Conservation (phyloP, 2,888 invertebrate species). For the Melieria omissa region DNA sequence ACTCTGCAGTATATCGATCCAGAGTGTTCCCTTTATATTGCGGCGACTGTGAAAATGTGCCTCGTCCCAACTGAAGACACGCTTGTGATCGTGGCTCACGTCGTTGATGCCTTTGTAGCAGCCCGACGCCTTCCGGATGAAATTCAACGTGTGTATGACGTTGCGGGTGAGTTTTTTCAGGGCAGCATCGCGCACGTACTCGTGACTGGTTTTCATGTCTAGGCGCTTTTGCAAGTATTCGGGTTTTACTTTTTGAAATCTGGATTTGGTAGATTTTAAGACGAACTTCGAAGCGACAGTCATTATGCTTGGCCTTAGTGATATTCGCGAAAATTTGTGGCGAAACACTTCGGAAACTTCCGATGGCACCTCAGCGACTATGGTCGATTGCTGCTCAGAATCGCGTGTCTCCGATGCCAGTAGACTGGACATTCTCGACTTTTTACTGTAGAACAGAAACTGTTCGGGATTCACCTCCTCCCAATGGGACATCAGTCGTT, state of each 20-base stretch:
- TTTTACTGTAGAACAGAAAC: no score
- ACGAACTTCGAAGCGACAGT: no score
- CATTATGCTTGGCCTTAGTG: no score
- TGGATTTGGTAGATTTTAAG: not conserved
- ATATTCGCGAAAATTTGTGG: no score
- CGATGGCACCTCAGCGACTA: no score
- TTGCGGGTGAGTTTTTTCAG: constrained; percentile 15
- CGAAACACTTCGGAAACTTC: no score
- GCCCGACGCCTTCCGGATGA: not conserved
- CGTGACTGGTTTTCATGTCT: not conserved
- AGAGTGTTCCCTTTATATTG: constrained; percentile 8
- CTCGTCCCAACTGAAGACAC: constrained; percentile 20
- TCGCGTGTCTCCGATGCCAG: no score
- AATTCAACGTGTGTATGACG: not conserved
- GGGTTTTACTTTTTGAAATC: not conserved
- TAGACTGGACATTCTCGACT: no score
- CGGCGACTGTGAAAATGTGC: constrained; percentile 13
- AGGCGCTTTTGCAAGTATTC: not conserved
- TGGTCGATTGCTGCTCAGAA: no score
- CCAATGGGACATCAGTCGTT: no score
- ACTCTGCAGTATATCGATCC: constrained; percentile 18
- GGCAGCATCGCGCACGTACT: constrained; percentile 3
- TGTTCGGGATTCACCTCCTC: no score
- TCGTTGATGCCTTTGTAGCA: not conserved
- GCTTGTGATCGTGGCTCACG: not conserved